Evolutionary conservation across 2,888 invertebrate genomes (phyloP).

Genomic region (Hyppa rectilinea): DNA sequence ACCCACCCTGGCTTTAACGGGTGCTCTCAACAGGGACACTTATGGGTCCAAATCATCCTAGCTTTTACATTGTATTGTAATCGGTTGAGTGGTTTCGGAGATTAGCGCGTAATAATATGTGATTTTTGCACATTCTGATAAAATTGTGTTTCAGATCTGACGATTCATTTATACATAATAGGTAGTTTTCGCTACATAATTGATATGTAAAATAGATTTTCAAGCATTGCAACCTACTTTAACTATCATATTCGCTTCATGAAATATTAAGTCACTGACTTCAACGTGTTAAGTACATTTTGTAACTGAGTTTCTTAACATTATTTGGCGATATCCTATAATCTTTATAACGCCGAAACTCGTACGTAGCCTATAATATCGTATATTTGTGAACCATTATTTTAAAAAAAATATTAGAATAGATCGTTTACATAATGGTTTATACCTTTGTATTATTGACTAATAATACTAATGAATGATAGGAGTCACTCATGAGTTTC

Average conservation of each 20-base stretch:
- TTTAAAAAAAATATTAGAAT: neutral
- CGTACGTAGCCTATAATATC: slow-evolving; percentile 31
- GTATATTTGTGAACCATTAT: slow-evolving; percentile 18
- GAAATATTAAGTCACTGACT: slow-evolving; percentile 40
- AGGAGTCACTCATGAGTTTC: slow-evolving; percentile 3
- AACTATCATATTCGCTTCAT: slow-evolving; percentile 6
- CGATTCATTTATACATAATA: neutral
- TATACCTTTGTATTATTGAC: neutral
- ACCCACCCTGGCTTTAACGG: neutral
- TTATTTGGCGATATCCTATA: slow-evolving; percentile 53
- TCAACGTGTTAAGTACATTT: too few species aligned
- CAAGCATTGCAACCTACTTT: slow-evolving; percentile 24
- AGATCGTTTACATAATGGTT: slow-evolving; percentile 11
- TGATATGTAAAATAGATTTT: slow-evolving; percentile 47
- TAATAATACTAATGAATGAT: slow-evolving; percentile 6
- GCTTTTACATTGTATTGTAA: neutral
- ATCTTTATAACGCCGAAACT: slow-evolving; percentile 35
- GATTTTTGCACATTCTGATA: neutral
- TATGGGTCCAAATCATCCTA: neutral
- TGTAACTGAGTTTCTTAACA: slow-evolving; percentile 19
- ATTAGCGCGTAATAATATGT: neutral
- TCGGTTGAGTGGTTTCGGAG: neutral
- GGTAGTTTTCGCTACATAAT: slow-evolving; percentile 14
- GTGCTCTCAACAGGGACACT: neutral
- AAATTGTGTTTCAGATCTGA: neutral